phyloP scores from a whole-genome alignment of 2,797 vertebrate genomes.

The Danionella dracula region DNA sequence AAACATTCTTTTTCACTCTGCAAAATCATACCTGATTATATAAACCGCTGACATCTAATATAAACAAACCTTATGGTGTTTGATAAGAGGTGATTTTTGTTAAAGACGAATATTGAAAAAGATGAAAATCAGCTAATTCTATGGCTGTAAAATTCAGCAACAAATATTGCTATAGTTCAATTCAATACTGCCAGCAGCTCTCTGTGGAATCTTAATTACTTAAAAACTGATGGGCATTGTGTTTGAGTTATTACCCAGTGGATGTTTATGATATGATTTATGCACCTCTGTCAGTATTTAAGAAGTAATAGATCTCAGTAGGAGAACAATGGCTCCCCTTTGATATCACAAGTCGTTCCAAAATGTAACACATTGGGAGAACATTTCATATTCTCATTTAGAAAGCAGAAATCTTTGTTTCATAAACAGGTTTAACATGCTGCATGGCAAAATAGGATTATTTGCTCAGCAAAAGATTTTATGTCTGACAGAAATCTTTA shows the following conservation, averaged over 20 bases:
- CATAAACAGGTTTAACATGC: background rate
- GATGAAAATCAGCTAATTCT: background rate
- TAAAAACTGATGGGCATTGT: conserved; percentile 53
- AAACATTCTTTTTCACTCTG: no score
- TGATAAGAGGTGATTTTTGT: no score
- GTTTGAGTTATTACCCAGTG: conserved; percentile 45
- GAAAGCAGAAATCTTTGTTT: background rate
- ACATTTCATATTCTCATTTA: background rate
- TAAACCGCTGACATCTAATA: no score
- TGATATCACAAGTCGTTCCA: background rate
- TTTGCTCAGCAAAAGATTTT: no score
- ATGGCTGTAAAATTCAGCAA: conserved; percentile 3
- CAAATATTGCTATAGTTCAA: conserved; percentile 21
- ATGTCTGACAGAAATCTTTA: no score
- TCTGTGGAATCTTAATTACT: conserved; percentile 51
- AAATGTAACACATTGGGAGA: background rate
- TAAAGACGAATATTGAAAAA: background rate
- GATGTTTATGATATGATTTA: conserved; percentile 47
- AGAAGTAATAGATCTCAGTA: conserved; percentile 18
- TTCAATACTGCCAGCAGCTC: conserved; percentile 25
- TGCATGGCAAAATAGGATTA: background rate
- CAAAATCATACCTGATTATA: no score
- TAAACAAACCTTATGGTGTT: no score
- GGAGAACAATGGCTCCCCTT: background rate
- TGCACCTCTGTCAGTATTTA: conserved; percentile 39